Base-by-base conservation (phyloP, 1,140 invertebrate species). In the Hyles vespertilio region DNA sequence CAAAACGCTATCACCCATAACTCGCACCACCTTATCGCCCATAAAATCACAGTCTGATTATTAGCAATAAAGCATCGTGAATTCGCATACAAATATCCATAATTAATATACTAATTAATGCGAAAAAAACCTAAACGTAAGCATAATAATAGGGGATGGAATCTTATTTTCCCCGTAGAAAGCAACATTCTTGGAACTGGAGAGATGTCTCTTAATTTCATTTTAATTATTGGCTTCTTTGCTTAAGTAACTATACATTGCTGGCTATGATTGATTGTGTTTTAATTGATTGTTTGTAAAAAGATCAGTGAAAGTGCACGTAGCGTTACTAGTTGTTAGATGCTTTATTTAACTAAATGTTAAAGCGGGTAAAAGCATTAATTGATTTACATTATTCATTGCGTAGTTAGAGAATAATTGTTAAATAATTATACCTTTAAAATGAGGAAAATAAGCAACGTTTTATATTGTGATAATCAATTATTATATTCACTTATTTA, bases 101-200 rank as follows among this genome's bases (percentile, higher is more conserved):
- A 54, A 59, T 64, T 63, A 58, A 59, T 59, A 55, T 34, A 55
- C 51, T 58, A 56, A 65, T 65, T 61, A 65, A 63, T 61, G 22
- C 34, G 44, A 33, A 50, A 43, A 51, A 32, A 56, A 12, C 4
- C 32, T 36, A 45, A 12, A 33, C 33, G n/a, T 49, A 10, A 43
- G 34, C 40, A 40, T 45, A 48, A 49, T 56, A 12, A 56, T 32
- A 51, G 32, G 32, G 32, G 33, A 32, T 3, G 48, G 48, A 51
- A n/a, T 32, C 3, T 6, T 44, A 32, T 54, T 53, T 53, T 7
- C 43, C 40, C 22, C 12, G 36, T 54, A 5, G 52, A 54, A 54
- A 54, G 52, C 43, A 2, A 44, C 52, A 44, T 54, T 54, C 36
- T 45, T 44, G 10, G 51, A 52, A 11, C 33, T 8, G 34, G 51